Evolutionary conservation across 2,797 vertebrate genomes (phyloP), one percentile per base, ranked within the genome.

Genomic region (Sebastiscus tertius): DNA sequence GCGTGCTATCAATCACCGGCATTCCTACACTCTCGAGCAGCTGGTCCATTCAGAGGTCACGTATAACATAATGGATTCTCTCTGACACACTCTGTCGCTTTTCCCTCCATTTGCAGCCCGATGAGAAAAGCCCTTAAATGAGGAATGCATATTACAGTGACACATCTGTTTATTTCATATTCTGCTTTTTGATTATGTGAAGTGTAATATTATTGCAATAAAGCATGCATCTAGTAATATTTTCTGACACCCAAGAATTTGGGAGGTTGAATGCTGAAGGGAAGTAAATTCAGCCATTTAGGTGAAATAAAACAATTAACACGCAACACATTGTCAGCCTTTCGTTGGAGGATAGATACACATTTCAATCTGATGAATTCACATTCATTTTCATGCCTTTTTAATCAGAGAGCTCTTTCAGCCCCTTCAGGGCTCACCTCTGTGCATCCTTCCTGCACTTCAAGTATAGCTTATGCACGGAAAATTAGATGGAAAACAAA

Each of bases 31-130:
- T 84, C 65, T 79, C 2, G 26, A 89, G 88, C 89, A 90, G 93
- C 89, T 92, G 92, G 88, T 86, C 87, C 88, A 90, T 87, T 88
- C 90, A 91, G 93, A 88, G 93, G 93, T 94, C 92, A 91, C 27
- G 46, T 84, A 86, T 79, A 87, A 59, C 89, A 91, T 90, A 81
- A 90, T 87, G 85, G 80, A 82, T 93, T 88, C 72, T 72, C 79
- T 80, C 77, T 71, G 70, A 79, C 80, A 77, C 74, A 49, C 71
- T 55, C 79, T 12, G 70, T 81, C 39, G 5, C 80, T 24, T 81
- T 80, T 79, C 54, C 70, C 66, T 82, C 39, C 33, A 67, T 79
- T 73, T 82, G 11, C 39, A 78, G 33, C 12, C 59, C 3, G 4
- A 72, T 24, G 70, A 70, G 72, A 80, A 83, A 75, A 87, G 54